Conservation (phyloP, 2,797 vertebrate species). For the Anguilla pacifica region DNA sequence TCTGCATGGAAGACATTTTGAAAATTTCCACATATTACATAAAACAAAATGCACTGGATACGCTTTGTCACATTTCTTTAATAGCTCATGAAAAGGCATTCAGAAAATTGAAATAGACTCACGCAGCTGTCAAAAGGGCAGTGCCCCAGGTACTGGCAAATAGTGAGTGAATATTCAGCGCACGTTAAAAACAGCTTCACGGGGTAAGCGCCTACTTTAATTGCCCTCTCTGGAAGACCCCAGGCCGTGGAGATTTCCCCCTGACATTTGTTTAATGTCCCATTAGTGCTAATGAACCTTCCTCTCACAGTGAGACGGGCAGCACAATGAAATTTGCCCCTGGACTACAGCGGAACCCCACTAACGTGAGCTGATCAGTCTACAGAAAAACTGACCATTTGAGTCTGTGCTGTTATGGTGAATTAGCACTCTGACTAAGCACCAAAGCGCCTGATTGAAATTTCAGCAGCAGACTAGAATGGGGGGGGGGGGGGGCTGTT, state of each 20-base stretch:
- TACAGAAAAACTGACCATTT: slow-evolving; percentile 31
- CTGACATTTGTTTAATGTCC: slow-evolving; percentile 62
- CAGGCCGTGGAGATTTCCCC: slow-evolving; percentile 48
- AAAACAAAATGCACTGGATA: slow-evolving; percentile 25
- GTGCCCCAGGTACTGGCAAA: slow-evolving; percentile 32
- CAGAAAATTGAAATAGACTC: slow-evolving; percentile 23
- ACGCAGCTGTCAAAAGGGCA: slow-evolving; percentile 23
- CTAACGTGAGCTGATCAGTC: slow-evolving; percentile 46
- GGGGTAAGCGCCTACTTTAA: slow-evolving; percentile 45
- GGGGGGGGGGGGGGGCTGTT: background rate
- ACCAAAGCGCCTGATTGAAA: slow-evolving; percentile 21
- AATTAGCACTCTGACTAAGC: slow-evolving; percentile 37
- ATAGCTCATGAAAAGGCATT: background rate
- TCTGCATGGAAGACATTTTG: background rate
- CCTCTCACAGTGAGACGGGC: slow-evolving; percentile 45
- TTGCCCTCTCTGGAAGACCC: slow-evolving; percentile 54
- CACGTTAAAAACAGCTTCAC: slow-evolving; percentile 49
- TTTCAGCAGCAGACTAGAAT: background rate
- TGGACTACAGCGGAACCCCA: slow-evolving; percentile 30
- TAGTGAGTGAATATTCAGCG: slow-evolving; percentile 47
- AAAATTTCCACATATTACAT: slow-evolving; percentile 13
- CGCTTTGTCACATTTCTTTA: background rate
- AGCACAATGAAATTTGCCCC: slow-evolving; percentile 47
- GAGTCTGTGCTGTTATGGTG: slow-evolving; percentile 21
- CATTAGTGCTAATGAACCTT: slow-evolving; percentile 60